A percentile compares a stretch with the other conserved stretches of the same genome.
Evolutionary conservation across 1,140 invertebrate species (phyloP).

Genomic region (Zeugodacus cucurbitae): DNA sequence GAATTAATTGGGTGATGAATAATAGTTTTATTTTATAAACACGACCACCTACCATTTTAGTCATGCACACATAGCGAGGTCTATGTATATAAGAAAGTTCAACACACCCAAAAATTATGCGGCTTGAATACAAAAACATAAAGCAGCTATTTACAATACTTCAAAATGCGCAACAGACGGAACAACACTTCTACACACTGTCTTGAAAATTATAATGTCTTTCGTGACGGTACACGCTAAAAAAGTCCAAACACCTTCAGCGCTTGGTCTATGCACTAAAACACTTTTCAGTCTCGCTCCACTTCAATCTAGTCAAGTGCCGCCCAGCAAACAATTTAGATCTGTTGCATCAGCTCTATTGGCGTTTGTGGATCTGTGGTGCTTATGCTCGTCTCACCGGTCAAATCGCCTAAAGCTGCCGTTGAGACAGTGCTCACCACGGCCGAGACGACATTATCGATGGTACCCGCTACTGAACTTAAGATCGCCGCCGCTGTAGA

Average conservation of each 20-base stretch:
- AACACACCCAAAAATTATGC: not conserved
- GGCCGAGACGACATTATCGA: constrained; percentile 54
- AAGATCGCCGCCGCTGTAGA: constrained; percentile 56
- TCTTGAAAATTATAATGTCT: not conserved
- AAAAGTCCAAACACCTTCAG: not conserved
- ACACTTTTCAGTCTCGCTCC: not conserved
- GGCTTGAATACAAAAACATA: not conserved
- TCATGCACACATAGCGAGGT: constrained; percentile 15
- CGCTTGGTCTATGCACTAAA: not conserved
- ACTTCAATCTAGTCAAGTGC: not conserved
- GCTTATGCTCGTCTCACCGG: constrained; percentile 51
- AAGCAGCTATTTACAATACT: constrained; percentile 8
- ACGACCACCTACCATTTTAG: not conserved
- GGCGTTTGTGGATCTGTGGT: constrained; percentile 62
- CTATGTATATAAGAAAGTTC: not conserved
- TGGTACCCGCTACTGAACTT: constrained; percentile 53
- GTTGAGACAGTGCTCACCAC: constrained; percentile 55
- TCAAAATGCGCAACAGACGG: no score
- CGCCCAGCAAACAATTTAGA: constrained; percentile 47
- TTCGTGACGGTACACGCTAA: not conserved
- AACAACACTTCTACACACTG: no score
- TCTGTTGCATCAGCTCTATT: constrained; percentile 56
- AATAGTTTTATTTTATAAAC: not conserved
- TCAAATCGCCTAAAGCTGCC: constrained; percentile 57
- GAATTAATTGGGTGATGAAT: not conserved